Conservation (phyloP, 2,888 invertebrate species). For the Ornithoptera alexandrae region DNA sequence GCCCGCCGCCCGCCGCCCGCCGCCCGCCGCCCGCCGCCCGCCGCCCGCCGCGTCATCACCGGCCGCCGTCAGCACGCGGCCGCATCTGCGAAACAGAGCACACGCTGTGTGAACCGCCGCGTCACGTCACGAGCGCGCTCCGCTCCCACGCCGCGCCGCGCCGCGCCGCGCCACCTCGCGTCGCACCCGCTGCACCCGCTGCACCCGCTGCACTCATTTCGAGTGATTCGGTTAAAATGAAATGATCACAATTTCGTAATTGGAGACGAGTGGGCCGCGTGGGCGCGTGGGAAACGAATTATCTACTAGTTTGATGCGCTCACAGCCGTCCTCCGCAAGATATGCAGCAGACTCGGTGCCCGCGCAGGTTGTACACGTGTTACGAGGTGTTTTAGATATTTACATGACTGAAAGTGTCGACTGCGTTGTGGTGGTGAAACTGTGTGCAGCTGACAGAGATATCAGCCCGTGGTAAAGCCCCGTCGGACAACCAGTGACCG, state of each 20-base stretch:
- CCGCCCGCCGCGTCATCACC: not conserved
- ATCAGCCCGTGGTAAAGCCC: too few species aligned
- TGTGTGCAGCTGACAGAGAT: too few species aligned
- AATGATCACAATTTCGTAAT: constrained; percentile 12
- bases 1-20: not conserved
- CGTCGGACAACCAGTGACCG: constrained; percentile 13
- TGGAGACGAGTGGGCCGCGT: not conserved
- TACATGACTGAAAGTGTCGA: too few species aligned
- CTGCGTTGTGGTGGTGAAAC: too few species aligned
- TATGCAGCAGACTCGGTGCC: too few species aligned
- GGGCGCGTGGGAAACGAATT: constrained; percentile 8
- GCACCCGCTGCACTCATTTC: constrained; percentile 13
- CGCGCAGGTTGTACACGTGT: too few species aligned
- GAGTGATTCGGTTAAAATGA: constrained; percentile 27
- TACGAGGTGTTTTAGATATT: too few species aligned
- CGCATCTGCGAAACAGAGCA: constrained; percentile 37
- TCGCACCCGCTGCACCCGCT: not conserved
- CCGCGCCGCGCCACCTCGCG: too few species aligned
- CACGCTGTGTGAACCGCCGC: constrained; percentile 53
- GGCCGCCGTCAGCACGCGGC: not conserved
- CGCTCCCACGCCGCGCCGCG: constrained; percentile 4
- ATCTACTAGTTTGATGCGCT: not conserved
- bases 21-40: not conserved
- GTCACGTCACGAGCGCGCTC: constrained; percentile 38
- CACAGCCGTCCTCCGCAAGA: not conserved